Base-by-base conservation (phyloP, 2,797 vertebrate species). In the Hydrocynus forskahlii region DNA sequence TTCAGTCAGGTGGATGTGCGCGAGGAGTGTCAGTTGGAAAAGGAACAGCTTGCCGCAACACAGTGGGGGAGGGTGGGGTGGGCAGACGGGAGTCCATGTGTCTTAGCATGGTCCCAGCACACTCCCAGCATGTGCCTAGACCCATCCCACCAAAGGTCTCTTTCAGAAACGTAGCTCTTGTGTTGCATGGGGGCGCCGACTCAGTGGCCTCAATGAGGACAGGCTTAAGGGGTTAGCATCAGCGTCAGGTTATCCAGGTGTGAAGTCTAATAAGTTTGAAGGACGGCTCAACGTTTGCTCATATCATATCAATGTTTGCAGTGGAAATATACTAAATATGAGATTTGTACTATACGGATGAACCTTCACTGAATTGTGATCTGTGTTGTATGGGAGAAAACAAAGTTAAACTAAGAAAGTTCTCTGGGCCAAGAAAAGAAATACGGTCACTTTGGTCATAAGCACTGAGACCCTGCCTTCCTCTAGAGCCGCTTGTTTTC, bases 1-100 rank as follows among this genome's bases (percentile, higher is more conserved):
- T 87, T 86, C 90, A 91, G 92, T 93, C 93, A 94, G 92, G 92
- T 94, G 93, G 91, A 92, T 89, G 80, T 80, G 87, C 91, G 91
- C 89, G 91, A 93, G 91, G 90, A 78, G 76, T 84, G 81, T 85
- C 66, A 80, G 79, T 12, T 84, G 84, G 80, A 67, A 79, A 70
- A 52, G 60, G 63, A 52, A 57, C 19, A 45, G n/a, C 54, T 23
- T 52, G 80, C 81, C 77, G 23, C 7, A 70, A 88, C 87, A 78
- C 14, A 29, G n/a, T 14, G 67, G 43, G 67, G 21, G 68, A 14
- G 14, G 80, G 57, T 35, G 35, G 83, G 2, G 79, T 45, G 29
- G 85, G 85, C 87, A 79, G 89, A 88, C 86, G 88, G 70, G 87
- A 83, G 83, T 87, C 88, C 90, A 92, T 91, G 89, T 93, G 90